Conservation (phyloP, 2,113 vertebrate species). For the Myrmecobius fasciatus region DNA sequence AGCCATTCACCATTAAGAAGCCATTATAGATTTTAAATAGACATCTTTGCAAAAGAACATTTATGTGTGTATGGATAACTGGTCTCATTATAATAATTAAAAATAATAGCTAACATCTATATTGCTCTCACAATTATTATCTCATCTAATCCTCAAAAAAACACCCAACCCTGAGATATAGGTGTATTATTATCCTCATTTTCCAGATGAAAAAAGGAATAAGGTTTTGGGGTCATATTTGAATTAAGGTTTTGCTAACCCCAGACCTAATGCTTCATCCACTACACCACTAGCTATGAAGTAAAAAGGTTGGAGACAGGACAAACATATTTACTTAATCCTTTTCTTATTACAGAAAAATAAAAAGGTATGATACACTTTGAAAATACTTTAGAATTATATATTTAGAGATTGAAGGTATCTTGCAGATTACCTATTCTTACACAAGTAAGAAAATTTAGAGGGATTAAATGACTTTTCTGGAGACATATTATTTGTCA, state of each 20-base stretch:
- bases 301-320: not conserved
- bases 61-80: not conserved
- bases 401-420: not conserved
- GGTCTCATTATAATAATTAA: not conserved
- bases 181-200: not conserved
- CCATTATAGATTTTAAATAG: conserved; percentile 53
- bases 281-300: not conserved
- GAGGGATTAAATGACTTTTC: not conserved
- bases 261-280: not conserved
- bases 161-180: not conserved
- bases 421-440: not conserved
- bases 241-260: not conserved
- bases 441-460: not conserved
- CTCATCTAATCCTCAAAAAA: not conserved
- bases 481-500: not conserved
- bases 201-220: not conserved
- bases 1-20: conserved; percentile 44
- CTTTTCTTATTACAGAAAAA: not conserved
- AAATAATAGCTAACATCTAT: not conserved
- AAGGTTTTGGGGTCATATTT: not conserved
- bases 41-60: not conserved
- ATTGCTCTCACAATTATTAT: not conserved
- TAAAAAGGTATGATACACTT: not conserved
- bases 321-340: not conserved
- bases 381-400: not conserved